phyloP scores from a whole-genome alignment of 1,140 invertebrate genomes.

The Neodiprion fabricii region DNA sequence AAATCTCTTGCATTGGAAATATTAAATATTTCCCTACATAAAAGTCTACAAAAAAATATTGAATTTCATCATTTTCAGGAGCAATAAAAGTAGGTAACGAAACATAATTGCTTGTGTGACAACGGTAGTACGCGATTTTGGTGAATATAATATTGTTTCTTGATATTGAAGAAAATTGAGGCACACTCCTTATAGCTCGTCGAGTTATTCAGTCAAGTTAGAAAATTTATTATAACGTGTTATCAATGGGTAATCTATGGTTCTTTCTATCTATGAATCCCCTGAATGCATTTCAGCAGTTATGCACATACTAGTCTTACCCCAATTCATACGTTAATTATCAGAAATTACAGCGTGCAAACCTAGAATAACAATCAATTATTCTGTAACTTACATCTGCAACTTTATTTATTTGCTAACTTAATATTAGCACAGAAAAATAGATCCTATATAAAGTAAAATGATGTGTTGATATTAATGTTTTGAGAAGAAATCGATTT shows the following conservation, averaged over 20 bases:
- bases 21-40: no score
- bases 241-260: neutral
- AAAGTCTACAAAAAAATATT: no score
- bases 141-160: no score
- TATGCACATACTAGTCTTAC: neutral
- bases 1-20: no score
- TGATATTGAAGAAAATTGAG: no score
- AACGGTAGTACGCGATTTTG: no score
- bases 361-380: neutral
- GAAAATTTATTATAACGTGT: neutral
- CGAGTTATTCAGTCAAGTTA: neutral
- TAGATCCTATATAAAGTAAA: no score
- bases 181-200: no score
- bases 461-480: neutral
- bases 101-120: no score
- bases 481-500: neutral
- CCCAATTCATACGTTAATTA: neutral
- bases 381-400: neutral
- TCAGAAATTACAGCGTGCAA: neutral
- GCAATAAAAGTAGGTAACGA: no score
- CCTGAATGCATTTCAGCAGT: neutral
- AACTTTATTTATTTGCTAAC: neutral
- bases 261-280: neutral
- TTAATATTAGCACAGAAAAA: neutral
- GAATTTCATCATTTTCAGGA: no score